phyloP scores from a whole-genome alignment of 2,888 invertebrate genomes.

The Acanthopleura granulata region DNA sequence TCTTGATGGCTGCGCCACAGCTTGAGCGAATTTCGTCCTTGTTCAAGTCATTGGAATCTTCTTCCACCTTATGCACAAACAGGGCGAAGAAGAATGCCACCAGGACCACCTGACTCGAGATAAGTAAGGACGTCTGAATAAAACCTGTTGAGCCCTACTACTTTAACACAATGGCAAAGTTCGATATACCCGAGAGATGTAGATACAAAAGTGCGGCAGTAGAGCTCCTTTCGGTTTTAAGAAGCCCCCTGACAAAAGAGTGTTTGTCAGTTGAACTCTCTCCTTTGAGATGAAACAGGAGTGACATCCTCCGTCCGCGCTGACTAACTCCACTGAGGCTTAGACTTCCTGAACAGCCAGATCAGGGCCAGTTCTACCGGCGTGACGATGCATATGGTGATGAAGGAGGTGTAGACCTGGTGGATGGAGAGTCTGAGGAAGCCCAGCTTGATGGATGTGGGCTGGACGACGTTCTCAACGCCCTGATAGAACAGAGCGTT shows the following conservation, averaged over 20 bases:
- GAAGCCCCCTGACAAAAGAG: neutral
- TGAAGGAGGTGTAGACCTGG: slow-evolving; percentile 42
- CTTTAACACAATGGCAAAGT: no score
- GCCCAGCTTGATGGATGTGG: slow-evolving; percentile 41
- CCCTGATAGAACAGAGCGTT: slow-evolving; percentile 51
- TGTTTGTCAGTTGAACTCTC: neutral
- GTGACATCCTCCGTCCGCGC: neutral
- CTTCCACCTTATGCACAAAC: neutral
- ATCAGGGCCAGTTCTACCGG: slow-evolving; percentile 43
- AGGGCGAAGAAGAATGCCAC: neutral
- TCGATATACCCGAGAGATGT: slow-evolving; percentile 36
- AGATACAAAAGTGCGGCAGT: slow-evolving; percentile 47
- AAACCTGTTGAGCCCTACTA: no score
- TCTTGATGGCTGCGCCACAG: no score
- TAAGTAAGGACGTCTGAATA: no score
- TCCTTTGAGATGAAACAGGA: neutral
- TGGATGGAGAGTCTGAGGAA: slow-evolving; percentile 41
- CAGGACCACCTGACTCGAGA: neutral
- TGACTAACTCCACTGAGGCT: slow-evolving; percentile 17
- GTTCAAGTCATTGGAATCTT: neutral
- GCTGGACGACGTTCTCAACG: slow-evolving; percentile 22
- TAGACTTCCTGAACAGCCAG: slow-evolving; percentile 41
- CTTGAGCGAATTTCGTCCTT: neutral
- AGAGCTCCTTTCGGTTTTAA: slow-evolving; percentile 12
- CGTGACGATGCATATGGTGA: slow-evolving; percentile 40